Evolutionary conservation across 2,888 invertebrate genomes (phyloP).

Genomic region (Chironomus riparius): DNA sequence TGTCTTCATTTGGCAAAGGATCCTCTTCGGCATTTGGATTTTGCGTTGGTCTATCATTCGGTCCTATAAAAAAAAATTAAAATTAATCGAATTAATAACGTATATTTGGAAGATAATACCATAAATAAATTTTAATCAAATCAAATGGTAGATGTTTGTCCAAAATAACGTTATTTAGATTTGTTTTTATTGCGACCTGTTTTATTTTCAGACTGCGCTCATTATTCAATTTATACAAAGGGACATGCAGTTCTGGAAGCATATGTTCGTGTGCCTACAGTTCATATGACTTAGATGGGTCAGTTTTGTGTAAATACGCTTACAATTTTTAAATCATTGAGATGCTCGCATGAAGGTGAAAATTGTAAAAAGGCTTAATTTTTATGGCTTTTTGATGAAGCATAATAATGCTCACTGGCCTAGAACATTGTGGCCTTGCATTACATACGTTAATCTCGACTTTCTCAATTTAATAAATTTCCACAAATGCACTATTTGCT

Average conservation of each 20-base stretch:
- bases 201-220: background rate
- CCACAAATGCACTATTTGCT: too few relatives aligned
- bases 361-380: background rate
- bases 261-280: too few relatives aligned
- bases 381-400: background rate
- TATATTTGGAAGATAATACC: background rate
- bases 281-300: background rate
- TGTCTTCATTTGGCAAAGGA: slow-evolving; percentile 38
- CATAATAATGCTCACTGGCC: background rate
- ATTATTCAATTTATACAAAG: background rate
- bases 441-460: too few relatives aligned
- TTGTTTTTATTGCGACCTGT: background rate
- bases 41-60: background rate
- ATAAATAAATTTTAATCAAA: background rate
- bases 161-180: background rate
- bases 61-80: background rate
- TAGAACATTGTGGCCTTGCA: background rate
- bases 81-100: too few relatives aligned
- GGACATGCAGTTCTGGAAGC: background rate
- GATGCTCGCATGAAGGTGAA: background rate
- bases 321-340: background rate
- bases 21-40: slow-evolving; percentile 34
- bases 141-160: background rate
- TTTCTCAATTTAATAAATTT: too few relatives aligned
- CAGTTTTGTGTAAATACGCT: background rate